phyloP scores from a whole-genome alignment of 2,888 invertebrate genomes.

The Chrysina gloriosa region DNA sequence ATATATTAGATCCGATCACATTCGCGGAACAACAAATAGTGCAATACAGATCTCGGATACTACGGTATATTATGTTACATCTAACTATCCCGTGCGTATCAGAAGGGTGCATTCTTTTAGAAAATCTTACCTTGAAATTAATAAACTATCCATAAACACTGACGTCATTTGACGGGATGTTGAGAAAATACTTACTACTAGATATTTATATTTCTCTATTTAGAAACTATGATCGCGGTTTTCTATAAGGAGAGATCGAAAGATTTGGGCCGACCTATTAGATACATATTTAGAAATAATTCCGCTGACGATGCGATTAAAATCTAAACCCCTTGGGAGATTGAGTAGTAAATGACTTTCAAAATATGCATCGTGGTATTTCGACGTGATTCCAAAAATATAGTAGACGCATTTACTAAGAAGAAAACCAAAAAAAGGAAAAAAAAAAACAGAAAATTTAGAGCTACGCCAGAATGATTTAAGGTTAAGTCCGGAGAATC shows the following conservation, averaged over 20 bases:
- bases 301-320: neutral
- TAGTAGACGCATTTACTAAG: conserved; percentile 47
- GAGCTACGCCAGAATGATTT: conserved; percentile 6
- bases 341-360: conserved; percentile 17
- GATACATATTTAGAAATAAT: too few relatives aligned
- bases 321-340: neutral
- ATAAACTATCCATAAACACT: conserved; percentile 33
- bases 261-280: too few relatives aligned
- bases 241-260: too few relatives aligned
- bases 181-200: conserved; percentile 23
- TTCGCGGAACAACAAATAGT: neutral
- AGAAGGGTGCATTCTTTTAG: conserved; percentile 22
- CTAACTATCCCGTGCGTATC: neutral
- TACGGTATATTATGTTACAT: conserved; percentile 22
- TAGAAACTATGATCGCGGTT: conserved; percentile 15
- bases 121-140: conserved; percentile 32
- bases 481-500: conserved; percentile 37
- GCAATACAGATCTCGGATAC: neutral
- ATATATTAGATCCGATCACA: too few relatives aligned
- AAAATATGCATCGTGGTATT: conserved; percentile 48
- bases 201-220: conserved; percentile 22
- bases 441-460: conserved; percentile 29
- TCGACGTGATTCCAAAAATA: conserved; percentile 51
- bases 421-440: conserved; percentile 42
- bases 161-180: conserved; percentile 28